Base-by-base conservation (phyloP, 2,888 invertebrate genomes). In the Drosophila suboccidentalis region DNA sequence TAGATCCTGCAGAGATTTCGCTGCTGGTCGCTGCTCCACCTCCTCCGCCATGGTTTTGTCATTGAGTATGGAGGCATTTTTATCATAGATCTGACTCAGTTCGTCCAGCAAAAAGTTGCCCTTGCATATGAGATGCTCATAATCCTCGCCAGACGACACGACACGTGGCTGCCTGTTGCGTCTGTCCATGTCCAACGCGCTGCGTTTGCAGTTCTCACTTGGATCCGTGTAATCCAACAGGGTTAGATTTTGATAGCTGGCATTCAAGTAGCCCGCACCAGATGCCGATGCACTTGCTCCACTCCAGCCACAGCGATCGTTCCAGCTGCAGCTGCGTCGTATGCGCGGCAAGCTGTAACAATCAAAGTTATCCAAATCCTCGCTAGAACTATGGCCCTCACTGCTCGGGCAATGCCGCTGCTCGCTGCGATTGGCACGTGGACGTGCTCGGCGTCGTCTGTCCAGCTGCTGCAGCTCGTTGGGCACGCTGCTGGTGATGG, bases 201-300 rank as follows among this genome's bases (percentile, higher is more conserved):
- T 67, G 10, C 78, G 80, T 38, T 85, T 83, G 60, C 57, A 60
- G 63, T 79, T 81, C 17, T 64, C 65, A 15, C 59, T 58, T 64
- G 15, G 77, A 91, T 90, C 94, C 90, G 93, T 85, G 72, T 94
- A 94, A 87, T 94, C 94, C 65, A 95, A 92, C 63, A 94, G 93
- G 46, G 95, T 94, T 78, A 95, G 93, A 92, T 95, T 94, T 59
- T 94, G 94, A 92, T 95, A 95, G 91, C 95, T 95, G 85, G 94
- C 94, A 87, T 95, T 94, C 60, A 92, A 87, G 93, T 94, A 91
- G 36, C 89, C 91, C 22, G 66, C 55, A 19, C 82, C 67, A 10
- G 57, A 9, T 19, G 19, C 67, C 9, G 57, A 9, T 19, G 19
- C 32, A 4, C 26, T 44, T 10, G 29, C 50, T 1, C 32, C 61